Evolutionary conservation across 2,888 invertebrate genomes (phyloP), one percentile per base, ranked within the genome.

Genomic region (Aporophyla nigra): DNA sequence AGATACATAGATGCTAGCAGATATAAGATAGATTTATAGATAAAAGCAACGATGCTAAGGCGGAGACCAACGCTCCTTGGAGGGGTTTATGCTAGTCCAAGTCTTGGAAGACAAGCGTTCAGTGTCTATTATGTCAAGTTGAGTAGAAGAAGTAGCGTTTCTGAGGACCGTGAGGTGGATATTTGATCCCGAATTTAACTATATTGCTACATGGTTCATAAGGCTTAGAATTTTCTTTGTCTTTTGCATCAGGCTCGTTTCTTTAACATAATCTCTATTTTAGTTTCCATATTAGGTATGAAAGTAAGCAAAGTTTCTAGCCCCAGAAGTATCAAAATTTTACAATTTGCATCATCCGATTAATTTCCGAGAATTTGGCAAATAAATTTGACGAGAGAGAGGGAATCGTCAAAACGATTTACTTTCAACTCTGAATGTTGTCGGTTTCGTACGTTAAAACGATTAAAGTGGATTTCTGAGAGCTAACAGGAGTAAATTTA

Each of bases 121-220:
- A 46, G 61, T 51, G 49, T 33, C 40, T 59, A 61, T 51, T 74
- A 21, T 58, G 56, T 56, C 54, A 74, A 74, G 24, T 67, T 33
- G 27, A 49, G 16, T 61, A 51, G 81, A 74, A 51, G 66, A 66
- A 43, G 24, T 62, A 56, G 43, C 43, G 51, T 51, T 67, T 62
- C 61, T 62, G n/a, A 49, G 9, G 49, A 80, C 61, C 56, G 2
- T 53, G 56, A 51, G 78, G 75, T 78, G 77, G 78, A 77, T 80
- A 70, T 70, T 61, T 40, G 27, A 72, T 51, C 61, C 14, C 49
- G 40, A 66, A 40, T 72, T 59, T 56, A 49, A 43, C 19, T 62
- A n/a, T 54, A 16, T 61, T 54, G 7, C 5, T 66, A 61, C 53
- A 40, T 40, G 16, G 14, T 63, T 58, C 4, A 56, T 49, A 43